These are phyloP conservation scores for Bombus vancouverensis DNA, from an alignment of 1,140 invertebrate species.

Conservation along the genomic window DNA sequence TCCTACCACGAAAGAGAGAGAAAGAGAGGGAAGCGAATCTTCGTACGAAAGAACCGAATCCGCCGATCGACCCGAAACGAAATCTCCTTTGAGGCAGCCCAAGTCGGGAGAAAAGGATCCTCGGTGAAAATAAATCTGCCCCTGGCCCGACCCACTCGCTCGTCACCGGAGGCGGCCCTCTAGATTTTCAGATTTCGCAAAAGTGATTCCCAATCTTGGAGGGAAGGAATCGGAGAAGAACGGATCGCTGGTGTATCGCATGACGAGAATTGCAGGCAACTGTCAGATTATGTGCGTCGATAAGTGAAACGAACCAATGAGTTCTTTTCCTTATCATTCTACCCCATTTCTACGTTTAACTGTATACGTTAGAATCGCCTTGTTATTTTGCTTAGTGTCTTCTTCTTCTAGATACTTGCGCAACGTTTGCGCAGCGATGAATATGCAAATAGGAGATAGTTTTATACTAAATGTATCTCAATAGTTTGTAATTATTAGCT, in stretches of 20 bases:
- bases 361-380: too few relatives aligned
- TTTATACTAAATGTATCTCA: too few relatives aligned
- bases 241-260: conserved; percentile 8
- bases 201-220: conserved; percentile 54
- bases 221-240: neutral
- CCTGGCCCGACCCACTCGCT: neutral
- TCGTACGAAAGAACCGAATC: neutral
- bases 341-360: too few relatives aligned
- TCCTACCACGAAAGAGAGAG: neutral
- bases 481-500: neutral
- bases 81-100: conserved; percentile 22
- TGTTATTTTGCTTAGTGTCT: too few relatives aligned
- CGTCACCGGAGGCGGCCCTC: conserved; percentile 8
- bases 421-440: too few relatives aligned
- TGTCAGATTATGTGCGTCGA: neutral
- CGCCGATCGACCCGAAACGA: conserved; percentile 16
- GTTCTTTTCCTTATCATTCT: neutral
- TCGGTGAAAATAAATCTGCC: conserved; percentile 44
- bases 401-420: too few relatives aligned
- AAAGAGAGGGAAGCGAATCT: neutral
- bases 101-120: conserved; percentile 9
- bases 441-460: too few relatives aligned
- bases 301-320: neutral
- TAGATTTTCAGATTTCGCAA: conserved; percentile 38
- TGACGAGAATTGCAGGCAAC: neutral